Evolutionary conservation across 2,113 vertebrate genomes (phyloP).

Genomic region (Anguilla japonica): DNA sequence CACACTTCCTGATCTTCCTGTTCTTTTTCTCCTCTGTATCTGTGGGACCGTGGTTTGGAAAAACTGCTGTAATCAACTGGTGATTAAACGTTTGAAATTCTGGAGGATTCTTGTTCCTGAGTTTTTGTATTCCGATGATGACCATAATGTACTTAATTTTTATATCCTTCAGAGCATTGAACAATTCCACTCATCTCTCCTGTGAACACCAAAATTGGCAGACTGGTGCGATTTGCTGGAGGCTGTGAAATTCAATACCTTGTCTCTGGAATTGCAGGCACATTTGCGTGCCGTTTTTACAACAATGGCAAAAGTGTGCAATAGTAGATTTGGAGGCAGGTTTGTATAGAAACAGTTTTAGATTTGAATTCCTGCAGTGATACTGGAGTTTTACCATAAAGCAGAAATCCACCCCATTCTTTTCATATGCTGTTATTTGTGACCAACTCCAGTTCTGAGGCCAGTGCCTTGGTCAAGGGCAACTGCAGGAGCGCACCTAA

Average conservation of each 20-base stretch:
- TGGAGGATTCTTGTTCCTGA: constrained; percentile 10
- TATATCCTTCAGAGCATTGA: not conserved
- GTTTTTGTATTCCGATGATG: constrained; percentile 1
- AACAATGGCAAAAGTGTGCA: not conserved
- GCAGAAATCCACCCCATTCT: too few relatives aligned
- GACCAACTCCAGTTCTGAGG: too few relatives aligned
- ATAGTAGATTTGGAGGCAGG: not conserved
- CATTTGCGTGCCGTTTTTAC: too few relatives aligned
- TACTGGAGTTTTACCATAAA: too few relatives aligned
- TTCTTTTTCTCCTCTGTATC: not conserved
- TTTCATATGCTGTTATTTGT: too few relatives aligned
- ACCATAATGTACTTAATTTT: not conserved
- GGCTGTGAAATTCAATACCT: not conserved
- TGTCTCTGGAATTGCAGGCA: too few relatives aligned
- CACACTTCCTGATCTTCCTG: not conserved
- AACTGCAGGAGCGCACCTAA: too few relatives aligned
- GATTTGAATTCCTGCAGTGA: too few relatives aligned
- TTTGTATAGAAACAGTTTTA: too few relatives aligned
- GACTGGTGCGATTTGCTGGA: not conserved
- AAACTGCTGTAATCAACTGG: constrained; percentile 12
- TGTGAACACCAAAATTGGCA: not conserved
- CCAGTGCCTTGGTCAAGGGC: too few relatives aligned
- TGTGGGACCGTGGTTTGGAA: constrained; percentile 12
- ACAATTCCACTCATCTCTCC: not conserved
- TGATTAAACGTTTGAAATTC: constrained; percentile 5